phyloP scores from a whole-genome alignment of 1,140 invertebrate genomes.

The Papilio polyxenes region DNA sequence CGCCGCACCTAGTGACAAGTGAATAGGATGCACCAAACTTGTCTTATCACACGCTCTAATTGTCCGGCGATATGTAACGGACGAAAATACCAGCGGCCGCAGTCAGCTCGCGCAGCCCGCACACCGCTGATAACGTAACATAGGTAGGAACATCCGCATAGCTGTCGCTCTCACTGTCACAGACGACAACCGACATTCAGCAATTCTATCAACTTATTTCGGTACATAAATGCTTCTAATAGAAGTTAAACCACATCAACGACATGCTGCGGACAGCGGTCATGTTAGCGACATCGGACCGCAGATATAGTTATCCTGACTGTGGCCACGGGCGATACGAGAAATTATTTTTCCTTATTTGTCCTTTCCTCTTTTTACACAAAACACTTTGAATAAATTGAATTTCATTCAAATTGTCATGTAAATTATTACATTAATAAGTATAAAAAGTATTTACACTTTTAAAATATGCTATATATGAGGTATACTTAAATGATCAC shows the following conservation, averaged over 20 bases:
- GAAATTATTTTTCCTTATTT: background rate
- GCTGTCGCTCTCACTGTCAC: background rate
- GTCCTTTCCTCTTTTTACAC: background rate
- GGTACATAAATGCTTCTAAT: background rate
- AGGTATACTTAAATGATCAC: too few relatives aligned
- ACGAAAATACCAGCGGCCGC: background rate
- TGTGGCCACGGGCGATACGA: background rate
- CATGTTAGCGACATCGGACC: background rate
- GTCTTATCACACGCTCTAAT: constrained; percentile 5
- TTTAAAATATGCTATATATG: too few relatives aligned
- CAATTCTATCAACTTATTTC: background rate
- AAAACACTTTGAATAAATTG: background rate
- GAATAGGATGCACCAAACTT: constrained; percentile 15
- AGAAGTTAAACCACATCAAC: too few relatives aligned
- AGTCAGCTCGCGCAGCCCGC: background rate
- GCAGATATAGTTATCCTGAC: background rate
- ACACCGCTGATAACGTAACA: background rate
- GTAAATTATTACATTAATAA: background rate
- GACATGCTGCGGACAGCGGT: background rate
- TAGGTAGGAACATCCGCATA: constrained; percentile 5
- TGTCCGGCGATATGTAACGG: background rate
- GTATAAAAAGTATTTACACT: background rate
- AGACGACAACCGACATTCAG: background rate
- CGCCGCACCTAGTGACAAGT: constrained; percentile 11
- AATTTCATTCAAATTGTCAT: background rate